Percentiles rank a stretch among this genome's conserved stretches.
Conservation (phyloP, 2,888 invertebrate genomes). For the Orthosia incerta region DNA sequence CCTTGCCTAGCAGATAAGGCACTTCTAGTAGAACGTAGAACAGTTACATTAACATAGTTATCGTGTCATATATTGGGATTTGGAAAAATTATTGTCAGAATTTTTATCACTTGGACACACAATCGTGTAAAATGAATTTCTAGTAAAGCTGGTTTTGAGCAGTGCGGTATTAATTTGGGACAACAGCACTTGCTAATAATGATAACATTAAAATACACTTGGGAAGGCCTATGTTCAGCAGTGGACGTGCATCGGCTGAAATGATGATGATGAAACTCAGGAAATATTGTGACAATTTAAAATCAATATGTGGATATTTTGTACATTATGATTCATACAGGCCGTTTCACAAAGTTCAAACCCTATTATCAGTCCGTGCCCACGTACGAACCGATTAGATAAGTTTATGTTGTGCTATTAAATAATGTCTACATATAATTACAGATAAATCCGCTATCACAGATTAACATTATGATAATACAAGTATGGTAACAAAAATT, state of each 20-base stretch:
- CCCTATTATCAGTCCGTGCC: slow-evolving; percentile 2
- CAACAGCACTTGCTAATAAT: not conserved
- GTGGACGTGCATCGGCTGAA: no score
- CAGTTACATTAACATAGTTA: not conserved
- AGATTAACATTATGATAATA: slow-evolving; percentile 23
- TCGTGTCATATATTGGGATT: not conserved
- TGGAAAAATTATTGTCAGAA: not conserved
- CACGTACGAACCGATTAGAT: slow-evolving; percentile 30
- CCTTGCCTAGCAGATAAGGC: not conserved
- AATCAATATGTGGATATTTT: not conserved
- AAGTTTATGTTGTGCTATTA: slow-evolving; percentile 3
- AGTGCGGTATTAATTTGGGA: not conserved
- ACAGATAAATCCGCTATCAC: not conserved
- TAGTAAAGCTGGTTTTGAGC: not conserved
- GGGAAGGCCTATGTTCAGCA: no score
- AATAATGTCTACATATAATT: slow-evolving; percentile 10
- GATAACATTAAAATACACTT: not conserved
- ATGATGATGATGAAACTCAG: no score
- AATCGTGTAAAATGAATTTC: not conserved
- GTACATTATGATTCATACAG: not conserved
- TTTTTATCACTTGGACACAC: not conserved
- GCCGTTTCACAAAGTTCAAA: not conserved
- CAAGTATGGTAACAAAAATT: not conserved
- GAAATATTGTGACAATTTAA: no score
- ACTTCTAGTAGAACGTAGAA: not conserved